A percentile compares a stretch with the other conserved stretches of the same genome.
phyloP scores from a whole-genome alignment of 2,113 vertebrate genomes.

The Micromys minutus region DNA sequence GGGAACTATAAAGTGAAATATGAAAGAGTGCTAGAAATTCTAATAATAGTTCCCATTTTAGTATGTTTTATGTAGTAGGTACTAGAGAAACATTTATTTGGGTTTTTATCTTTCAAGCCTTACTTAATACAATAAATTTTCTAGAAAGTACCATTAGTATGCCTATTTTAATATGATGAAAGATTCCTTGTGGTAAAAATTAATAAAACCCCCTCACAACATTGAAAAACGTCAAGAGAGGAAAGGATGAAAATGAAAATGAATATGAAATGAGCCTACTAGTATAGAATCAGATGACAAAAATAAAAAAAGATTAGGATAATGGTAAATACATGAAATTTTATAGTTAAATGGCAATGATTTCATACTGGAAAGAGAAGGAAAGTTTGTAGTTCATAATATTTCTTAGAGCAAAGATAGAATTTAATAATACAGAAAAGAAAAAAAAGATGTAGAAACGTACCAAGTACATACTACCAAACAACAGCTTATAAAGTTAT shows the following conservation, averaged over 20 bases:
- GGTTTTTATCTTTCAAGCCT: conserved; percentile 21
- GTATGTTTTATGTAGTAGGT: not conserved
- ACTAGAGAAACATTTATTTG: not conserved
- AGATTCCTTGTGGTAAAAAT: not conserved
- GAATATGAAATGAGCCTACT: not conserved
- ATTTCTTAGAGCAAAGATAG: conserved; percentile 18
- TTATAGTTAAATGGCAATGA: not conserved
- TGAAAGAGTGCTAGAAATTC: conserved; percentile 53
- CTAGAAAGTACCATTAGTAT: not conserved
- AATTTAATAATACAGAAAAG: not conserved
- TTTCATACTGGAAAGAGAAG: not conserved
- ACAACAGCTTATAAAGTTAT: not conserved
- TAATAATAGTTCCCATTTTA: conserved; percentile 64
- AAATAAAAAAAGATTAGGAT: not conserved
- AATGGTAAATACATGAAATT: conserved; percentile 2
- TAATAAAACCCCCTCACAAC: not conserved
- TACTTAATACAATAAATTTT: conserved; percentile 6
- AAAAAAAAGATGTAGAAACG: not conserved
- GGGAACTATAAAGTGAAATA: conserved; percentile 53
- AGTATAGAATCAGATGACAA: not conserved
- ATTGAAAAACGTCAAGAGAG: conserved; percentile 15
- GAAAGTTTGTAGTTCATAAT: not conserved
- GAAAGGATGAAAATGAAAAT: not conserved
- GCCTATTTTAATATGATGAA: conserved; percentile 24
- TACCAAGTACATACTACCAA: not conserved